These are phyloP conservation scores for Porites australiensis DNA, from an alignment of 64 coral and sea anemone genomes.

Conservation along the genomic window DNA sequence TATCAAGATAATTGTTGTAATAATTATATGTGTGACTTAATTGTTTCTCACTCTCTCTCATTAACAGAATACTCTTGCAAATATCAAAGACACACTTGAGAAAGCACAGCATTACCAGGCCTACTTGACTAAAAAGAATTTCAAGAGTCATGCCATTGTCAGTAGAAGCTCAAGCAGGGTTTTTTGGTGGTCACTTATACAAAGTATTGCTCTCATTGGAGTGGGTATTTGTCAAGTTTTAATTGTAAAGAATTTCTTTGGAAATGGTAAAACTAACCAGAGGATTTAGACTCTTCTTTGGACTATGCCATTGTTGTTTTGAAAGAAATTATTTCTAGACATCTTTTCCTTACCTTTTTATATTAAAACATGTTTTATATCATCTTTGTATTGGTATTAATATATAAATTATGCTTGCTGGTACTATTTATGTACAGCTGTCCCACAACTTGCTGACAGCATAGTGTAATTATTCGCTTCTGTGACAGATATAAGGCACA, in stretches of 20 bases:
- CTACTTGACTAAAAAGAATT: slow-evolving; percentile 72
- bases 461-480: too few species aligned
- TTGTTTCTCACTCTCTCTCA: neutral
- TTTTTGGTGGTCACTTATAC: slow-evolving; percentile 96
- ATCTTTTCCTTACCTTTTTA: too few species aligned
- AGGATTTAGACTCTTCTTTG: slow-evolving; percentile 25
- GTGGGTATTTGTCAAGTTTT: slow-evolving; percentile 83
- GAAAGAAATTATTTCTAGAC: too few species aligned
- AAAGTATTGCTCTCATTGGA: slow-evolving; percentile 84
- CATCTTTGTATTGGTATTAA: too few species aligned
- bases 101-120: slow-evolving; percentile 71
- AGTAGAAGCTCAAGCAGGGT: slow-evolving; percentile 77
- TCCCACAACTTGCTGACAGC: too few species aligned
- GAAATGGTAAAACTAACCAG: slow-evolving; percentile 50
- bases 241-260: slow-evolving; percentile 93
- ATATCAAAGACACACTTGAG: slow-evolving; percentile 63
- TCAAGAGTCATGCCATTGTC: slow-evolving; percentile 59
- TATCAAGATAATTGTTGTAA: too few species aligned
- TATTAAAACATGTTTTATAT: too few species aligned
- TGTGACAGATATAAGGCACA: too few species aligned
- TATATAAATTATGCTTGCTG: too few species aligned
- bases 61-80: slow-evolving; percentile 69
- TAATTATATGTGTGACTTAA: neutral
- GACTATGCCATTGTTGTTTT: neutral
- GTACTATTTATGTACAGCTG: too few species aligned